Evolutionary conservation across 2,797 vertebrate genomes (phyloP), one percentile per base, ranked within the genome.

Genomic region (Hapalemur alaotrensis): DNA sequence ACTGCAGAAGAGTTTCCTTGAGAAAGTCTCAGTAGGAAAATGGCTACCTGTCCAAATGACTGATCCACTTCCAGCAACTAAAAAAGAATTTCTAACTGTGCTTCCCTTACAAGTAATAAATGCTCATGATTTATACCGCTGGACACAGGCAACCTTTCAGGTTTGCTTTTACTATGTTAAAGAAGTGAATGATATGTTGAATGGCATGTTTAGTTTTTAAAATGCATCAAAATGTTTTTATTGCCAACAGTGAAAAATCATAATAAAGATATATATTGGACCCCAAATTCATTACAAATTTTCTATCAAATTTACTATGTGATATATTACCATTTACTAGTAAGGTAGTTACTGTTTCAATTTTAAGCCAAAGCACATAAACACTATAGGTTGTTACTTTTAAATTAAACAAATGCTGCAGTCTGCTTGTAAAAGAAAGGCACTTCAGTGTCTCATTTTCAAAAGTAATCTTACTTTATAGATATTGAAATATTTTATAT

Each of bases 281-380:
- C 4, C 46, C 59, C 32, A 85, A 76, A 69, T 41, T 79, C 50
- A 83, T 7, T n/a, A 63, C 23, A 78, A 23, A 65, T 73, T 93
- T 67, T 82, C 73, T 91, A 52, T 89, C 76, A 89, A 65, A 48
- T 83, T 94, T 89, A 84, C 43, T 57, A 52, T 4, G n/a, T 41
- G 46, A 76, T n/a, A 65, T 28, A 80, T 23, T 57, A 20, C 12
- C 65, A 48, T 75, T 88, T 96, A 23, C 69, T 94, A 84, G 18
- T 18, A 25, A 89, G 52, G 28, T 30, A 61, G 28, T 61, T 79
- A 72, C 13, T 35, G 6, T 80, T 84, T 93, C 76, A 43, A 5
- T 93, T 95, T 93, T 89, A 92, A 95, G 61, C 32, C 41, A 70
- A 86, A 86, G 35, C 65, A 72, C 5, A 38, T 73, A 85, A 79